Percentiles rank a stretch among this genome's conserved stretches.
These are phyloP conservation scores for Tetranychus truncatus DNA, from an alignment of 2,888 invertebrate genomes.

Conservation along the genomic window DNA sequence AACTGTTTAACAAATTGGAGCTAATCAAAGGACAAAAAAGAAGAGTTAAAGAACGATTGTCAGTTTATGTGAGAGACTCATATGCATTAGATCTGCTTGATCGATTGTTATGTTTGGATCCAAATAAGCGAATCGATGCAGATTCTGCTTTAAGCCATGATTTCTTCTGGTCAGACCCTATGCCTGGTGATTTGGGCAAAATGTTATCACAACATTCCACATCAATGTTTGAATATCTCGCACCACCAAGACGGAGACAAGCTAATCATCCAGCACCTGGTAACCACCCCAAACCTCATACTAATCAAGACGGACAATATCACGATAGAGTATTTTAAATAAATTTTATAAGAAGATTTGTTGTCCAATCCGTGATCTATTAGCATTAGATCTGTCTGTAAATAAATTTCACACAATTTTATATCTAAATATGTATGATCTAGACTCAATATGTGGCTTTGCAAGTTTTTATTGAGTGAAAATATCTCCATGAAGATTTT, in stretches of 20 bases:
- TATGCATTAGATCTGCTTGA: conserved; percentile 84
- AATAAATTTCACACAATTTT: no score
- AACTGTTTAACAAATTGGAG: conserved; percentile 60
- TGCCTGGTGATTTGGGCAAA: conserved; percentile 63
- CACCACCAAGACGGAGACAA: conserved; percentile 51
- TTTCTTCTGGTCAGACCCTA: conserved; percentile 95
- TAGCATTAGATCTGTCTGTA: no score
- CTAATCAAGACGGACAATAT: conserved; percentile 51
- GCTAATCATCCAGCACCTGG: conserved; percentile 37
- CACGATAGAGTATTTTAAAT: conserved; percentile 62
- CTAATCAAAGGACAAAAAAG: conserved; percentile 62
- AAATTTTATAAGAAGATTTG: no score
- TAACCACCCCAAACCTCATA: conserved; percentile 23
- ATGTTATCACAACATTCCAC: conserved; percentile 76
- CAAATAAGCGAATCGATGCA: conserved; percentile 64
- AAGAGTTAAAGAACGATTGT: conserved; percentile 35
- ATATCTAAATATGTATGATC: no score
- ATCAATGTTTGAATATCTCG: conserved; percentile 86
- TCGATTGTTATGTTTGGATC: conserved; percentile 73
- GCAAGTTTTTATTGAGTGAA: no score
- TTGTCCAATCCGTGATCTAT: no score
- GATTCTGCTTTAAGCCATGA: conserved; percentile 89
- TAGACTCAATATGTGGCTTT: no score
- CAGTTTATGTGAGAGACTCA: conserved; percentile 73
- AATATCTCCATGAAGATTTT: no score